These are phyloP conservation scores for Nycticebus coucang DNA, from an alignment of 2,113 vertebrate species.

Conservation along the genomic window DNA sequence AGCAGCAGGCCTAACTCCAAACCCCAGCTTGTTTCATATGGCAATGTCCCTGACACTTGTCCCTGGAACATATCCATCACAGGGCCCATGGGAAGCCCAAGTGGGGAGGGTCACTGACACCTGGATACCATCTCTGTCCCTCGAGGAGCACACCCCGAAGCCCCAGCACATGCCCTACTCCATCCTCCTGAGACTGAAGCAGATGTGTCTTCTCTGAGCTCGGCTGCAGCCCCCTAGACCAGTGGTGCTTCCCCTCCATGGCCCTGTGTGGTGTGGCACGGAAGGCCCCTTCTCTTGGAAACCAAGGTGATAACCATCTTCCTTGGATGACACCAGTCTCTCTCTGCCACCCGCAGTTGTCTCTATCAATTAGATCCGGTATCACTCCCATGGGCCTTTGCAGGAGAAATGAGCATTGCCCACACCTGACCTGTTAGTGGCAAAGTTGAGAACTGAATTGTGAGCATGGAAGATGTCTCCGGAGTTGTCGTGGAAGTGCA, in stretches of 20 bases:
- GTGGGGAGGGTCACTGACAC: background rate
- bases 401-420: rapidly evolving
- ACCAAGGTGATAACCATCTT: background rate
- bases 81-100: background rate
- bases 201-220: background rate
- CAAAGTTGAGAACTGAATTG: slow-evolving; percentile 90
- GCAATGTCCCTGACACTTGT: no score
- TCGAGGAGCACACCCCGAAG: background rate
- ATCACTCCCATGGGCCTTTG: background rate
- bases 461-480: slow-evolving; percentile 93
- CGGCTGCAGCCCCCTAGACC: background rate
- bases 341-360: background rate
- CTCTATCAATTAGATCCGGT: background rate
- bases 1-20: background rate
- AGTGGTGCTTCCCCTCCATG: background rate
- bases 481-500: slow-evolving; percentile 90
- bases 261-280: no score
- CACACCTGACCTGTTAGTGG: slow-evolving; percentile 90
- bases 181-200: background rate
- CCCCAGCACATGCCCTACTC: rapidly evolving
- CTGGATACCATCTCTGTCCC: background rate
- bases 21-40: rapidly evolving
- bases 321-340: background rate
- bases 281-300: background rate
- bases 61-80: background rate